Percentiles rank a stretch among this genome's conserved stretches.
phyloP scores from a whole-genome alignment of 2,113 vertebrate species.

The Burhinus bistriatus region DNA sequence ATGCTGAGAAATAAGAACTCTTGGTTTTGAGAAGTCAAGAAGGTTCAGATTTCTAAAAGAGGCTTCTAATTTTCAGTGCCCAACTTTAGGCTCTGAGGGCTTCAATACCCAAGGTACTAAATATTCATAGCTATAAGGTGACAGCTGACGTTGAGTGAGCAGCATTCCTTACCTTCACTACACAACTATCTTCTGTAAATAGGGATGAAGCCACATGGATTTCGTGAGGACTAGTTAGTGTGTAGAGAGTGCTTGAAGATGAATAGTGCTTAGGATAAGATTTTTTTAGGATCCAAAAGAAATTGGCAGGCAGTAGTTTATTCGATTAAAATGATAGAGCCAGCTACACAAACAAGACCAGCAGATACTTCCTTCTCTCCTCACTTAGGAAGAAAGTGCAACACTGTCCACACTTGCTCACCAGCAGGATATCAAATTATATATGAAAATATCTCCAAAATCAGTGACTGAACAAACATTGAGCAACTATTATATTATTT shows the following conservation, averaged over 20 bases:
- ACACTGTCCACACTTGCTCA: neutral
- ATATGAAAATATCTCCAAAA: neutral
- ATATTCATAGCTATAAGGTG: neutral
- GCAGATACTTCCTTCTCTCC: neutral
- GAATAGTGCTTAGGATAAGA: neutral
- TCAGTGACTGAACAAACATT: neutral
- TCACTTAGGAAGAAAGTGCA: neutral
- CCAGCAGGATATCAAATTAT: neutral
- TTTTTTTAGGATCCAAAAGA: neutral
- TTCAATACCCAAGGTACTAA: neutral
- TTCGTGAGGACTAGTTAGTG: neutral
- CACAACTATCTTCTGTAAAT: neutral
- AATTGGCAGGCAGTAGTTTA: neutral
- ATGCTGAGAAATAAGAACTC: neutral
- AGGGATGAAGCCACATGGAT: neutral
- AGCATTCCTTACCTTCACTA: neutral
- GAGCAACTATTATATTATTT: neutral
- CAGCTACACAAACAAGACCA: neutral
- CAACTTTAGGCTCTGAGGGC: neutral
- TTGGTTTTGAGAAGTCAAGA: neutral
- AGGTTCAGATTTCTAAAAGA: neutral
- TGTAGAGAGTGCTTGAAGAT: neutral
- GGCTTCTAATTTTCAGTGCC: neutral
- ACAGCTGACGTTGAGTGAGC: neutral
- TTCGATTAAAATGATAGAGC: neutral